A percentile compares a stretch with the other conserved stretches of the same genome.
phyloP scores from a whole-genome alignment of 2,888 invertebrate species.

The Mylabris sibirica region DNA sequence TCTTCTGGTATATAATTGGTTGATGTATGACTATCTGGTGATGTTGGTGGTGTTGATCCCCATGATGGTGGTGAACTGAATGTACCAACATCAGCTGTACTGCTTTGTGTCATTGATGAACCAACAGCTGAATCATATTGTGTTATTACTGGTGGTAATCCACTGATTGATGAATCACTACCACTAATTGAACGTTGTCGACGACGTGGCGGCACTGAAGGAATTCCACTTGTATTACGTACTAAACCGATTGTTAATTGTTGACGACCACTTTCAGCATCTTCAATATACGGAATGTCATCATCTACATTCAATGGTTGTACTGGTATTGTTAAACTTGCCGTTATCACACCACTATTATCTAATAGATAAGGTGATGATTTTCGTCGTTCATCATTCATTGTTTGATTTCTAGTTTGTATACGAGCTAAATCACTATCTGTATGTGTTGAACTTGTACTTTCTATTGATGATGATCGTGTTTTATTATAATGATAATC shows the following conservation, averaged over 20 bases:
- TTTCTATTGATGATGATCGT: slow-evolving; percentile 58
- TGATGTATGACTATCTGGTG: slow-evolving; percentile 66
- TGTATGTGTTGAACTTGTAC: slow-evolving; percentile 63
- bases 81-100: slow-evolving; percentile 57
- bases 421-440: slow-evolving; percentile 64
- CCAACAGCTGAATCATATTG: slow-evolving; percentile 71
- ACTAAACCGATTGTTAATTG: slow-evolving; percentile 58
- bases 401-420: slow-evolving; percentile 41
- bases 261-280: slow-evolving; percentile 58
- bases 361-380: slow-evolving; percentile 67
- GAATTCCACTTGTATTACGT: slow-evolving; percentile 37
- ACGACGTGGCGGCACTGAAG: slow-evolving; percentile 60
- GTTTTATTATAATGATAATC: slow-evolving; percentile 57
- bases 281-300: slow-evolving; percentile 76
- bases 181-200: slow-evolving; percentile 63
- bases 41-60: slow-evolving; percentile 67
- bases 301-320: slow-evolving; percentile 64
- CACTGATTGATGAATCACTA: slow-evolving; percentile 61
- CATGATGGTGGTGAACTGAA: slow-evolving; percentile 67
- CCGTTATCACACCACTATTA: slow-evolving; percentile 75
- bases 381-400: slow-evolving; percentile 63
- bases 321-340: slow-evolving; percentile 79
- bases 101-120: slow-evolving; percentile 65
- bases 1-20: slow-evolving; percentile 66
- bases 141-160: neutral